These are phyloP conservation scores for Araneus ventricosus DNA, from an alignment of 1,140 invertebrate species.

Conservation along the genomic window DNA sequence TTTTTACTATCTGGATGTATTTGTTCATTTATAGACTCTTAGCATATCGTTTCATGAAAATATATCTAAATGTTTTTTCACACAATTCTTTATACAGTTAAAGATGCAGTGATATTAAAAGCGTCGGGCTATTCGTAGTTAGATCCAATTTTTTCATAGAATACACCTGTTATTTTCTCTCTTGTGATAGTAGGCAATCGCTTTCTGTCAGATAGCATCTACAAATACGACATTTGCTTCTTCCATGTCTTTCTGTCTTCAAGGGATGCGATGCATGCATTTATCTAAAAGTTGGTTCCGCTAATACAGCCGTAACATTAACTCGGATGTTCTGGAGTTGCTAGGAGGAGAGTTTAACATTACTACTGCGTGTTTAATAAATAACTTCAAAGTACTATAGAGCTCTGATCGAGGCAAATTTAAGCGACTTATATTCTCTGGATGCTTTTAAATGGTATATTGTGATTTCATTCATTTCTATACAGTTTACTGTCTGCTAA, in stretches of 20 bases:
- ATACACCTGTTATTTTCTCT: neutral
- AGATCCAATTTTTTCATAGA: constrained; percentile 7
- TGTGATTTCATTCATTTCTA: no score
- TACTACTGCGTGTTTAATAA: neutral
- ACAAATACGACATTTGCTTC: neutral
- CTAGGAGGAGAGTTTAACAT: no score
- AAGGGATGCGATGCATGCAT: neutral
- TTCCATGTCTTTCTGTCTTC: neutral
- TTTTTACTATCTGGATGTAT: constrained; percentile 6
- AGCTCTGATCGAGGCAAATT: neutral
- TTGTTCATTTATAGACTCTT: neutral
- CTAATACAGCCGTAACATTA: neutral
- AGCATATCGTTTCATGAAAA: neutral
- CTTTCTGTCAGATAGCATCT: neutral
- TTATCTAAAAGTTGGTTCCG: neutral
- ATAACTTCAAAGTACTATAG: neutral
- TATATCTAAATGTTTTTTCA: neutral
- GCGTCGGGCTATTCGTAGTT: neutral
- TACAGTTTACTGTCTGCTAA: no score
- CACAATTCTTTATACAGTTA: neutral
- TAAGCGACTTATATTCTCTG: no score
- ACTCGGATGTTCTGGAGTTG: no score
- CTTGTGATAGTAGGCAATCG: neutral
- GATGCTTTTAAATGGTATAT: no score
- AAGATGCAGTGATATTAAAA: constrained; percentile 10